Percentiles rank a stretch among this genome's conserved stretches.
These are phyloP conservation scores for Caenorhabditis inopinata DNA, from an alignment of 1,140 invertebrate genomes.

Conservation along the genomic window DNA sequence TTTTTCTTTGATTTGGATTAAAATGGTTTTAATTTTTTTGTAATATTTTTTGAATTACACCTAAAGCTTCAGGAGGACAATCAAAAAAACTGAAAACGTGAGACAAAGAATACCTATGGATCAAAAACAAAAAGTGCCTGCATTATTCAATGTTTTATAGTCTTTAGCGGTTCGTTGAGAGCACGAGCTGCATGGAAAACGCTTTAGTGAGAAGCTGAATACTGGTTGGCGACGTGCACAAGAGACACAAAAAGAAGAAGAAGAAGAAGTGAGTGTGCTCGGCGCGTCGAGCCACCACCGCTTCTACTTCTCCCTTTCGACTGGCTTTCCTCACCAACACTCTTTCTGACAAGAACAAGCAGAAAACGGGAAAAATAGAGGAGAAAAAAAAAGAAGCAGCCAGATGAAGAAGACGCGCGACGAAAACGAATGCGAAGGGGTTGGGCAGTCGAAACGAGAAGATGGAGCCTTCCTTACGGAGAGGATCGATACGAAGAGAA, in stretches of 20 bases:
- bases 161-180: neutral
- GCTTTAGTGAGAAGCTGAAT: constrained; percentile 13
- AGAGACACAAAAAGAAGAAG: neutral
- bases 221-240: neutral
- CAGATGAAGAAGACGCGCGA: constrained; percentile 11
- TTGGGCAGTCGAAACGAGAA: neutral
- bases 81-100: no score
- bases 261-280: constrained; percentile 24
- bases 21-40: no score
- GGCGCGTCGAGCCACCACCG: constrained; percentile 1
- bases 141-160: constrained; percentile 32
- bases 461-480: neutral
- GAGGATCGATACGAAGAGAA: constrained; percentile 9
- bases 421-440: constrained; percentile 18
- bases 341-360: constrained; percentile 18
- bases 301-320: constrained; percentile 11
- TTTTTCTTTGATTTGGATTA: no score
- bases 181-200: neutral
- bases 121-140: constrained; percentile 12
- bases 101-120: neutral
- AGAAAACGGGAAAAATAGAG: neutral
- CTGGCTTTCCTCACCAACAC: constrained; percentile 25
- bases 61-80: no score
- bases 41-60: no score
- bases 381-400: neutral